Percentiles rank a stretch among this genome's conserved stretches.
These are phyloP conservation scores for Lottia scabra DNA, from an alignment of 2,888 invertebrate species.

Conservation along the genomic window DNA sequence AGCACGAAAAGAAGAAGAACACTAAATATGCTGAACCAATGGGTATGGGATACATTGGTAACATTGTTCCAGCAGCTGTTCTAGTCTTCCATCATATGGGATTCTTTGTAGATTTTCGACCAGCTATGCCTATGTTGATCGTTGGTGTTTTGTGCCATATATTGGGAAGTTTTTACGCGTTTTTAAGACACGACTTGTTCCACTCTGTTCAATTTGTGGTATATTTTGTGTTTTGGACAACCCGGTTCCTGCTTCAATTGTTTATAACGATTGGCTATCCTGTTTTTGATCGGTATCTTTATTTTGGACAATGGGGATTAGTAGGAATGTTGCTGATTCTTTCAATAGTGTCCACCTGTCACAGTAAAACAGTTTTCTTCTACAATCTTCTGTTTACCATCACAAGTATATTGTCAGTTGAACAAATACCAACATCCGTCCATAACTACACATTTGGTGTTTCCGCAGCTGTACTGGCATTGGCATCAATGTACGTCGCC, in stretches of 20 bases:
- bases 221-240: conserved; percentile 46
- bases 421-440: conserved; percentile 39
- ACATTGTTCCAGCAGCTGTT: conserved; percentile 43
- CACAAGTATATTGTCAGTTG: conserved; percentile 39
- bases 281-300: conserved; percentile 28
- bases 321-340: conserved; percentile 32
- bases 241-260: conserved; percentile 33
- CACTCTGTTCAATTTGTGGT: conserved; percentile 40
- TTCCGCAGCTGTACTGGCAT: conserved; percentile 31
- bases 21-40: conserved; percentile 51
- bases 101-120: conserved; percentile 42
- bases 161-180: conserved; percentile 45
- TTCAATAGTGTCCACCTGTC: conserved; percentile 29
- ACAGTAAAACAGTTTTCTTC: conserved; percentile 36
- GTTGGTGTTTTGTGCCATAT: conserved; percentile 39
- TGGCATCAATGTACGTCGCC: conserved; percentile 37
- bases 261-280: conserved; percentile 30
- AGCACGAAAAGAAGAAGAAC: conserved; percentile 46
- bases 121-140: conserved; percentile 39
- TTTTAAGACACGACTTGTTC: conserved; percentile 46
- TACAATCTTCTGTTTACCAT: conserved; percentile 40
- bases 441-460: conserved; percentile 47
- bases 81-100: conserved; percentile 47
- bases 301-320: conserved; percentile 45
- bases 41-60: conserved; percentile 52